Conservation (phyloP, 1,140 invertebrate species). For the Eciton burchellii region DNA sequence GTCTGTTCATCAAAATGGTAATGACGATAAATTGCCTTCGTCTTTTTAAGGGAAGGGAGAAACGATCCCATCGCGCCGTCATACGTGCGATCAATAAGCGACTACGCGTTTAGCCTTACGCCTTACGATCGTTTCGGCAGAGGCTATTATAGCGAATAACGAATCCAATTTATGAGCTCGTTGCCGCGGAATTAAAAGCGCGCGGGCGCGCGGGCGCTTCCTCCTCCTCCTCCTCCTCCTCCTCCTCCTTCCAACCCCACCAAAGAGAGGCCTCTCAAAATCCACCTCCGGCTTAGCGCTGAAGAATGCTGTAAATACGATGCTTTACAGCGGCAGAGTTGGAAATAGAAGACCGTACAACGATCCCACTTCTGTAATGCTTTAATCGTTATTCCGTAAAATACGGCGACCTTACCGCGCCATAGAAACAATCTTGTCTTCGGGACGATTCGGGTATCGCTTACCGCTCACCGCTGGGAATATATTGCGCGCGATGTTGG, state of each 20-base stretch:
- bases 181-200: neutral
- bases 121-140: neutral
- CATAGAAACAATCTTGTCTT: slow-evolving; percentile 47
- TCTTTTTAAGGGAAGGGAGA: too few relatives aligned
- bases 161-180: slow-evolving; percentile 1
- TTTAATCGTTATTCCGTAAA: slow-evolving; percentile 44
- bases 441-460: slow-evolving; percentile 19
- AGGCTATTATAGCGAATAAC: neutral
- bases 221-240: too few relatives aligned
- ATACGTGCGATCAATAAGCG: neutral
- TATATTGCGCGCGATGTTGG: slow-evolving; percentile 37
- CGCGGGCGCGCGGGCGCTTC: too few relatives aligned
- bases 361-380: slow-evolving; percentile 25
- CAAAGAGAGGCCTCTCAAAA: neutral
- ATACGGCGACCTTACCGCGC: slow-evolving; percentile 34
- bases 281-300: slow-evolving; percentile 32
- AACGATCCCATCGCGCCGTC: neutral
- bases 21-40: neutral
- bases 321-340: neutral
- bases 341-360: neutral
- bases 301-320: slow-evolving; percentile 32
- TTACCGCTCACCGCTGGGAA: slow-evolving; percentile 1
- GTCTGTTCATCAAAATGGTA: neutral
- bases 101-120: neutral
- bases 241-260: too few relatives aligned